These are phyloP conservation scores for Seira sanloemensis DNA, from an alignment of 2,888 invertebrate genomes.

Conservation along the genomic window DNA sequence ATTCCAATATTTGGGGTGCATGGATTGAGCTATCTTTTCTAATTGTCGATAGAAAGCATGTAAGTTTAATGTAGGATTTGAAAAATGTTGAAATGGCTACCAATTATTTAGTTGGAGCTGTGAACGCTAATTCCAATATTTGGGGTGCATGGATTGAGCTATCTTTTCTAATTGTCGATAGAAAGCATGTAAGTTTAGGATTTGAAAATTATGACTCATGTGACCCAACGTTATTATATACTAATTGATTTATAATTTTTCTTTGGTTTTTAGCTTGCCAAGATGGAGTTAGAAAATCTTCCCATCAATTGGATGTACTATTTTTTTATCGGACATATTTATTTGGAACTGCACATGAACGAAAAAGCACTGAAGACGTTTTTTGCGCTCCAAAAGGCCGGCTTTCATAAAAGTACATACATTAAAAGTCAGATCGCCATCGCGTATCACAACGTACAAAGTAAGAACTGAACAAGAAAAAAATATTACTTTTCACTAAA, in stretches of 20 bases:
- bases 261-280: slow-evolving; percentile 75
- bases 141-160: slow-evolving; percentile 76
- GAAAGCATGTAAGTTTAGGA: slow-evolving; percentile 83
- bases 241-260: slow-evolving; percentile 27
- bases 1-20: slow-evolving; percentile 95
- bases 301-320: slow-evolving; percentile 97
- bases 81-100: slow-evolving; percentile 87
- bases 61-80: too few species aligned
- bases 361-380: slow-evolving; percentile 89
- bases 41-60: slow-evolving; percentile 87
- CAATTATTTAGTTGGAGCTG: slow-evolving; percentile 86
- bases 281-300: slow-evolving; percentile 75
- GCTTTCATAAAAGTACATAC: slow-evolving; percentile 92
- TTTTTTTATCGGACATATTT: slow-evolving; percentile 93
- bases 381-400: slow-evolving; percentile 84
- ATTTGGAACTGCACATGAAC: slow-evolving; percentile 91
- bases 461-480: slow-evolving; percentile 79
- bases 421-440: slow-evolving; percentile 94
- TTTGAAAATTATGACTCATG: too few species aligned
- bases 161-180: slow-evolving; percentile 88
- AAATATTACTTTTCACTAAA: too few species aligned
- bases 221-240: too few species aligned
- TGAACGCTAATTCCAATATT: slow-evolving; percentile 78
- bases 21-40: slow-evolving; percentile 94
- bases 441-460: slow-evolving; percentile 93